These are phyloP conservation scores for Plodia interpunctella DNA, from an alignment of 1,140 invertebrate genomes.

Conservation along the genomic window DNA sequence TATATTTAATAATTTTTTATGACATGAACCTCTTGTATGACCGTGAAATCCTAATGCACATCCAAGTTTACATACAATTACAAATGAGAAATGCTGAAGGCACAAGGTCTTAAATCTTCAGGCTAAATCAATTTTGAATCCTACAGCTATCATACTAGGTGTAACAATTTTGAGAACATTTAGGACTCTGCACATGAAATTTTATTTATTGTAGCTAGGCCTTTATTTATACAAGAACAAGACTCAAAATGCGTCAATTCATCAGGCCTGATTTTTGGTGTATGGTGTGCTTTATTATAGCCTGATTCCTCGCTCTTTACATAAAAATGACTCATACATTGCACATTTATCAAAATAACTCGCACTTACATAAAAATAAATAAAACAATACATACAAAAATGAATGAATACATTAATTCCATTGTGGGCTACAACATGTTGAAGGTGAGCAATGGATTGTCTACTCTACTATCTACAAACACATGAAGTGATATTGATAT, in stretches of 20 bases:
- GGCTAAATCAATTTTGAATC: not conserved
- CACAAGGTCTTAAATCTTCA: slow-evolving; percentile 14
- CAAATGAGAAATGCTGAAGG: slow-evolving; percentile 23
- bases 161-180: not conserved
- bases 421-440: slow-evolving; percentile 20
- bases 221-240: too few relatives aligned
- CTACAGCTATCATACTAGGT: not conserved
- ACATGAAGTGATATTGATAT: not conserved
- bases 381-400: slow-evolving; percentile 29
- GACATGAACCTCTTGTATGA: slow-evolving; percentile 3
- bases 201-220: too few relatives aligned
- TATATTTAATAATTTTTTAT: slow-evolving; percentile 7
- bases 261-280: too few relatives aligned
- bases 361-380: slow-evolving; percentile 24
- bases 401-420: slow-evolving; percentile 23
- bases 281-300: not conserved
- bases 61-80: slow-evolving; percentile 6
- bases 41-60: slow-evolving; percentile 9
- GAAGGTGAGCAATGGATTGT: slow-evolving; percentile 25
- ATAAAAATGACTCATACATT: not conserved
- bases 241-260: too few relatives aligned
- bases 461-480: slow-evolving; percentile 19
- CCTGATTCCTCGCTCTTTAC: not conserved
- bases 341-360: not conserved
- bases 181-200: too few relatives aligned